A percentile compares a stretch with the other conserved stretches of the same genome.
These are phyloP conservation scores for Propithecus perrieri DNA, from an alignment of 2,797 vertebrate genomes.

Conservation along the genomic window DNA sequence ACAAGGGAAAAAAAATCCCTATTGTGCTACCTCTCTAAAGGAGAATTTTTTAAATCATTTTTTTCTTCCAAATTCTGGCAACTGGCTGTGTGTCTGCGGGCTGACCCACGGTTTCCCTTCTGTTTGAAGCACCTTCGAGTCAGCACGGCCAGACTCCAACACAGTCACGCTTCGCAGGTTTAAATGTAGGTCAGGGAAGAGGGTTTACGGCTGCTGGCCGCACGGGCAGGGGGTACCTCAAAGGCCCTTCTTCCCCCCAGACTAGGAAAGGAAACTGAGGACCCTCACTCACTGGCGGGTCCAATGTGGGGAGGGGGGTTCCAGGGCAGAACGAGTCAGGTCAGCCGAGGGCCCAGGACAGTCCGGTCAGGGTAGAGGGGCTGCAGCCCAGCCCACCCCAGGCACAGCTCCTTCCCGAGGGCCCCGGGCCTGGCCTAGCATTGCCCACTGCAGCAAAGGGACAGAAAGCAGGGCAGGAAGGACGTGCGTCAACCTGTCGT, in stretches of 20 bases:
- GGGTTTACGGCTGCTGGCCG: neutral
- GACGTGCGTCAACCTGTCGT: accelerated
- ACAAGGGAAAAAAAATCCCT: neutral
- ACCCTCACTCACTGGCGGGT: neutral
- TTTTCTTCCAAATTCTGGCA: neutral
- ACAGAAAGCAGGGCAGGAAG: accelerated
- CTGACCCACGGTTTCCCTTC: too few relatives aligned
- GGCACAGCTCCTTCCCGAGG: neutral
- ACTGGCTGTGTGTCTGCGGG: neutral
- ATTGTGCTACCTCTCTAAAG: accelerated
- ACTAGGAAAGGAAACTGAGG: neutral
- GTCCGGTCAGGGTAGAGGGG: neutral
- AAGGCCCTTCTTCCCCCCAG: neutral
- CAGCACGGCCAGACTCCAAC: accelerated
- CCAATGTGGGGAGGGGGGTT: neutral
- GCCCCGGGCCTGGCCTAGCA: neutral
- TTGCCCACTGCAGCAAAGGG: accelerated
- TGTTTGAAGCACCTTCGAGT: neutral
- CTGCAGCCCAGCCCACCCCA: accelerated
- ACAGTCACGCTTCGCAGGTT: accelerated
- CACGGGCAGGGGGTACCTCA: accelerated
- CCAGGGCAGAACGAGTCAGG: neutral
- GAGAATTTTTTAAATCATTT: neutral
- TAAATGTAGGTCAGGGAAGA: neutral
- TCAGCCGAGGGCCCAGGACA: neutral